Conservation (phyloP, 2,113 vertebrate genomes). For the Sapayoa aenigma region DNA sequence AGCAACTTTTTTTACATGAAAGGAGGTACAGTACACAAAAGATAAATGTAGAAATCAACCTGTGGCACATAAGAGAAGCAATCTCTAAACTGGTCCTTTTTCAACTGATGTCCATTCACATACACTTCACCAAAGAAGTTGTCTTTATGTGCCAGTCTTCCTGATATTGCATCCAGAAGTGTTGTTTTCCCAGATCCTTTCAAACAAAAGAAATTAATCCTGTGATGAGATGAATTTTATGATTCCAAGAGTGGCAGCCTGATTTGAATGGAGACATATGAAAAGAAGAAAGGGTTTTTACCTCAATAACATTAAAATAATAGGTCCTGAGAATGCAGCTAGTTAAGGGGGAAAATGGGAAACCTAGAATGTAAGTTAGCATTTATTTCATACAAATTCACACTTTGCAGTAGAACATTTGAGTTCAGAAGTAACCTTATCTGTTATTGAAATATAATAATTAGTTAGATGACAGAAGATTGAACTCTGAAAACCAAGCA, state of each 20-base stretch:
- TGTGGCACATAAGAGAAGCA: conserved; percentile 95
- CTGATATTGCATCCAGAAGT: conserved; percentile 87
- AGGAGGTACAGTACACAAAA: not conserved
- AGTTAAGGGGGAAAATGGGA: not conserved
- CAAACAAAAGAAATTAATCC: not conserved
- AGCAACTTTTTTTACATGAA: not conserved
- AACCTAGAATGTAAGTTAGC: not conserved
- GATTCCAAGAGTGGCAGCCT: not conserved
- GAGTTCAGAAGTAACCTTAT: not conserved
- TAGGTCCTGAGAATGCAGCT: not conserved
- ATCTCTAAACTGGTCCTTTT: conserved; percentile 85
- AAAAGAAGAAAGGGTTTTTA: not conserved
- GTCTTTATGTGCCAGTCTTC: conserved; percentile 78
- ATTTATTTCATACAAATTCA: not conserved
- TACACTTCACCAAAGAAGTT: conserved; percentile 83
- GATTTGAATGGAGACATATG: not conserved
- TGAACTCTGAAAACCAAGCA: not conserved
- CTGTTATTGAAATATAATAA: not conserved
- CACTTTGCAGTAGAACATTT: not conserved
- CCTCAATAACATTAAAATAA: not conserved
- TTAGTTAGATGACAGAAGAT: not conserved
- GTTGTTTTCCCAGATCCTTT: conserved; percentile 95
- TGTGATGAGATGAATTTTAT: not conserved
- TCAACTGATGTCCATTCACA: conserved; percentile 84
- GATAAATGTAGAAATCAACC: conserved; percentile 69